Percentiles rank a stretch among this genome's conserved stretches.
Conservation (phyloP, 2,113 vertebrate genomes). For the Cyanistes caeruleus region DNA sequence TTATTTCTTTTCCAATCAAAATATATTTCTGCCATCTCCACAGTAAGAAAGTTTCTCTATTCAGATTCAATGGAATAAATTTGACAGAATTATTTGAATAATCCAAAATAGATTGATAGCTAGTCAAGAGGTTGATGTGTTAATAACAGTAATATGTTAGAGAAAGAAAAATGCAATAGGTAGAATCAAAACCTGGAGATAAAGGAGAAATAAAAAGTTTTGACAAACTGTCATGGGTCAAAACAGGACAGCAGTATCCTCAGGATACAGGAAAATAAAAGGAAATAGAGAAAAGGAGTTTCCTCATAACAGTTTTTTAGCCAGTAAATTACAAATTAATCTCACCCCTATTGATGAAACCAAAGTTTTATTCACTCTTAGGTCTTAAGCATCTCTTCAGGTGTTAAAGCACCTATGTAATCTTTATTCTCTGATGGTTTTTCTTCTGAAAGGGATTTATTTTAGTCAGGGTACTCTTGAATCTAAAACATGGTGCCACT, state of each 20-base stretch:
- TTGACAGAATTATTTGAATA: conserved; percentile 58
- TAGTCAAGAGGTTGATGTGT: conserved; percentile 6
- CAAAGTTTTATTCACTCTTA: background rate
- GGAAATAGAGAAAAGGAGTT: background rate
- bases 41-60: conserved; percentile 12
- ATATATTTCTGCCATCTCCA: conserved; percentile 49
- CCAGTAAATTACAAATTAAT: background rate
- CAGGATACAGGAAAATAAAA: background rate
- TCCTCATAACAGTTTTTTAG: background rate
- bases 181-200: background rate
- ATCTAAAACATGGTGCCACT: background rate
- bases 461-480: background rate
- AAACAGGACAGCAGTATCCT: background rate
- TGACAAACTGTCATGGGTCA: background rate
- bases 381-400: background rate
- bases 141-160: background rate
- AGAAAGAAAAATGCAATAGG: background rate
- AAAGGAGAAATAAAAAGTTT: background rate
- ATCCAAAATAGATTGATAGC: conserved; percentile 20
- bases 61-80: conserved; percentile 37
- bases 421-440: background rate
- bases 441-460: background rate
- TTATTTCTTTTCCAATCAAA: background rate
- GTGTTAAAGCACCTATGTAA: background rate
- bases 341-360: background rate